phyloP scores from a whole-genome alignment of 1,140 invertebrate species.

The Sycophaga agraensis region DNA sequence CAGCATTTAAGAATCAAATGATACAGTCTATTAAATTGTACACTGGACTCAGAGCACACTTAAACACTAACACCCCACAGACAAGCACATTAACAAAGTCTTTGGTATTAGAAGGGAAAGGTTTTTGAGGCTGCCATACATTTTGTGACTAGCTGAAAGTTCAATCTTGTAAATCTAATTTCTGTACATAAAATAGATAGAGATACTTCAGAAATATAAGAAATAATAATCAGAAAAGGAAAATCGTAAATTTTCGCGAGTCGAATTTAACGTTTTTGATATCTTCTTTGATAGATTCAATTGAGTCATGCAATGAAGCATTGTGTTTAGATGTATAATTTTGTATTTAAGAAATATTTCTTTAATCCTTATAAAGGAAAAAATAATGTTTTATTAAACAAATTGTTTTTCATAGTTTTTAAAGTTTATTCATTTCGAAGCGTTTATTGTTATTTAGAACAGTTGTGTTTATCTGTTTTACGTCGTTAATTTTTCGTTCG shows the following conservation, averaged over 20 bases:
- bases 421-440: slow-evolving; percentile 9
- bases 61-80: slow-evolving; percentile 11
- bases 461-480: not conserved
- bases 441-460: slow-evolving; percentile 2
- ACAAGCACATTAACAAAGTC: slow-evolving; percentile 20
- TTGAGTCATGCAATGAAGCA: not conserved
- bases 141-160: slow-evolving; percentile 37
- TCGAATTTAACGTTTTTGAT: slow-evolving; percentile 14
- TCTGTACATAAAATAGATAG: slow-evolving; percentile 47
- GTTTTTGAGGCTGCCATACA: slow-evolving; percentile 36
- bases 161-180: slow-evolving; percentile 49
- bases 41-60: slow-evolving; percentile 29
- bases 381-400: not conserved
- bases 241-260: slow-evolving; percentile 3
- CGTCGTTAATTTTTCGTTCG: not conserved
- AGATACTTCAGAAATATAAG: not conserved
- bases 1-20: slow-evolving; percentile 60
- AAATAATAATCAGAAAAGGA: slow-evolving; percentile 7
- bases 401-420: not conserved
- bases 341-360: not conserved
- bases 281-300: not conserved
- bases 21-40: slow-evolving; percentile 44
- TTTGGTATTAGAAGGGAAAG: slow-evolving; percentile 54
- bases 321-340: slow-evolving; percentile 7
- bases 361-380: not conserved